Conservation (phyloP, 2,888 invertebrate genomes). For the Bhutanitis thaidina region DNA sequence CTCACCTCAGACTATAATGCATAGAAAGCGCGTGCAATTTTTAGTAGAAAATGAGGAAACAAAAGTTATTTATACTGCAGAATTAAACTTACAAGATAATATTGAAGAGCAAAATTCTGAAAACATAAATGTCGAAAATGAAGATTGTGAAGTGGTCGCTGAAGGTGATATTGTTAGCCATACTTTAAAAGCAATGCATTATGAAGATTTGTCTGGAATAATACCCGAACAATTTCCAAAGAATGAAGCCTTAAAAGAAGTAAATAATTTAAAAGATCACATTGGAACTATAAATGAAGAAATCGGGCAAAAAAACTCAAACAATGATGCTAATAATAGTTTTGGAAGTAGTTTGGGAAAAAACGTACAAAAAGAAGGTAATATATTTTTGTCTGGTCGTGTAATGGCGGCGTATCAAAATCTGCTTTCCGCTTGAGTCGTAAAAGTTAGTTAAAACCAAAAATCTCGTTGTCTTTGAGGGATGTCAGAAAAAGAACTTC, state of each 20-base stretch:
- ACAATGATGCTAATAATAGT: constrained; percentile 15
- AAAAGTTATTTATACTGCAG: constrained; percentile 71
- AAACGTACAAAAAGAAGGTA: constrained; percentile 37
- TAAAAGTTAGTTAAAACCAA: too few relatives aligned
- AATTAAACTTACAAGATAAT: constrained; percentile 63
- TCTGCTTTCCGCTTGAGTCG: too few relatives aligned
- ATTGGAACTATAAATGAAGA: constrained; percentile 37
- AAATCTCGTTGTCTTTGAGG: too few relatives aligned
- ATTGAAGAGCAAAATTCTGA: constrained; percentile 38
- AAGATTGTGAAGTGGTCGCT: constrained; percentile 36
- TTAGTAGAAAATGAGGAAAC: constrained; percentile 83
- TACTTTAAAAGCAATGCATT: constrained; percentile 36
- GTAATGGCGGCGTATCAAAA: too few relatives aligned
- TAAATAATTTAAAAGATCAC: constrained; percentile 36
- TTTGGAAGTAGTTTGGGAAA: background rate
- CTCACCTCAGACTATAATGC: constrained; percentile 51
- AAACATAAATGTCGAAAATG: constrained; percentile 37
- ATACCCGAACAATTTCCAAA: constrained; percentile 23
- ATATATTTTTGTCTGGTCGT: background rate
- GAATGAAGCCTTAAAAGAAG: constrained; percentile 30
- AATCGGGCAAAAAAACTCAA: constrained; percentile 22
- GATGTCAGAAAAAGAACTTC: too few relatives aligned
- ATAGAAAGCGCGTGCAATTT: constrained; percentile 86
- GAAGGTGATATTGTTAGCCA: constrained; percentile 66
- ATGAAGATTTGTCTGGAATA: background rate